Percentiles rank a stretch among this genome's conserved stretches.
Conservation (phyloP, 2,113 vertebrate species). For the Myrmecobius fasciatus region DNA sequence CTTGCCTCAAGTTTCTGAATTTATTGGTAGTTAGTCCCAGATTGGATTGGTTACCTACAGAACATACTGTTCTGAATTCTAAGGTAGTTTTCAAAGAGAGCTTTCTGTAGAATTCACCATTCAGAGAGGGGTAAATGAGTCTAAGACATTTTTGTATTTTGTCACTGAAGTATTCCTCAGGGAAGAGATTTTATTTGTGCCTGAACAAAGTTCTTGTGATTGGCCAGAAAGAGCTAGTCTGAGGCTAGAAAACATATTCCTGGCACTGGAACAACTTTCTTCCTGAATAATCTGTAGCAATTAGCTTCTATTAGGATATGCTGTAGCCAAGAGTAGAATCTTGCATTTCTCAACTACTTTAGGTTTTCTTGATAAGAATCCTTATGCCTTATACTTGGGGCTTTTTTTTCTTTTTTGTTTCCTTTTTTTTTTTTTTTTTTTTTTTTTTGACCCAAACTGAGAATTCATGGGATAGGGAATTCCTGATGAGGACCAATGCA, state of each 20-base stretch:
- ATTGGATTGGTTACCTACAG: not conserved
- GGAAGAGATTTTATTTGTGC: not conserved
- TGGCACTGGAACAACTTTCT: not conserved
- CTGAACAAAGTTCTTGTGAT: not conserved
- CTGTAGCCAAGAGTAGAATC: not conserved
- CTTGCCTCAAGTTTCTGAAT: not conserved
- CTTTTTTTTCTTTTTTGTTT: no score
- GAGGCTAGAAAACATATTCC: not conserved
- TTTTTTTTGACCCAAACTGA: not conserved
- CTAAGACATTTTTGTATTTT: not conserved
- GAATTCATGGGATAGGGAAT: not conserved
- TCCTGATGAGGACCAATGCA: not conserved
- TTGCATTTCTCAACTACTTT: not conserved
- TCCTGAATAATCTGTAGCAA: not conserved
- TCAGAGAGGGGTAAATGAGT: not conserved
- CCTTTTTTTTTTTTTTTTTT: not conserved
- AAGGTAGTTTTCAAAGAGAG: not conserved
- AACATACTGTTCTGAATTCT: not conserved
- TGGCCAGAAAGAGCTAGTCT: not conserved
- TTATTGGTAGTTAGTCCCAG: not conserved
- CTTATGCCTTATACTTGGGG: no score
- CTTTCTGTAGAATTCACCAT: not conserved
- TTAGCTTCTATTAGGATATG: not conserved
- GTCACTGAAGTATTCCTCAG: no score
- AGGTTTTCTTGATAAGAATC: not conserved